phyloP scores from a whole-genome alignment of 1,140 invertebrate species.

The Pseudomyrmex gracilis region DNA sequence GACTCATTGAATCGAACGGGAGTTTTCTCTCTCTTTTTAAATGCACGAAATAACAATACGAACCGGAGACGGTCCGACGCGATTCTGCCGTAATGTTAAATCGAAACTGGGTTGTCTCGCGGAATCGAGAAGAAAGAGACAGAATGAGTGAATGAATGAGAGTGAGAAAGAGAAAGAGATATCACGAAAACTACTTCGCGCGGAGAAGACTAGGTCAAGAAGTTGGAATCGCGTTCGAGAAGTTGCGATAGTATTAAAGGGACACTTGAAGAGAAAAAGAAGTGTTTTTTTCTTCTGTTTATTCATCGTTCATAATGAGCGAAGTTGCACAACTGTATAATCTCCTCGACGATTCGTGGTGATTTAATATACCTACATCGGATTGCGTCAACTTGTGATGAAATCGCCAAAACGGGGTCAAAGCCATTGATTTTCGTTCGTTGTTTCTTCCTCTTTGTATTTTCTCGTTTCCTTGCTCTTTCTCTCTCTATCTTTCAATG shows the following conservation, averaged over 20 bases:
- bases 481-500: too few species aligned
- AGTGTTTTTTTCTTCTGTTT: slow-evolving; percentile 30
- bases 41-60: slow-evolving; percentile 10
- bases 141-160: too few species aligned
- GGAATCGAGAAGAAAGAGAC: background rate
- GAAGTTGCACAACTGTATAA: slow-evolving; percentile 47
- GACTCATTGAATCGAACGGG: background rate
- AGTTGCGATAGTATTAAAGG: slow-evolving; percentile 18
- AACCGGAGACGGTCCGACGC: background rate
- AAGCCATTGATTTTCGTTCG: slow-evolving; percentile 20
- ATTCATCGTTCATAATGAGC: slow-evolving; percentile 46
- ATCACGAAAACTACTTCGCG: slow-evolving; percentile 20
- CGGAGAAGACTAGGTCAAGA: slow-evolving; percentile 47
- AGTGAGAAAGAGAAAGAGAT: background rate
- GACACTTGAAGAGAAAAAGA: slow-evolving; percentile 15
- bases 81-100: background rate
- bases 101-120: background rate
- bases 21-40: background rate
- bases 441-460: background rate
- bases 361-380: slow-evolving; percentile 25
- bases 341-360: slow-evolving; percentile 25
- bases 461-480: too few species aligned
- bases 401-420: background rate
- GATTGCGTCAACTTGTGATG: background rate
- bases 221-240: slow-evolving; percentile 37